These are phyloP conservation scores for Ectropis crepuscularia DNA, from an alignment of 2,888 invertebrate species.

Conservation along the genomic window DNA sequence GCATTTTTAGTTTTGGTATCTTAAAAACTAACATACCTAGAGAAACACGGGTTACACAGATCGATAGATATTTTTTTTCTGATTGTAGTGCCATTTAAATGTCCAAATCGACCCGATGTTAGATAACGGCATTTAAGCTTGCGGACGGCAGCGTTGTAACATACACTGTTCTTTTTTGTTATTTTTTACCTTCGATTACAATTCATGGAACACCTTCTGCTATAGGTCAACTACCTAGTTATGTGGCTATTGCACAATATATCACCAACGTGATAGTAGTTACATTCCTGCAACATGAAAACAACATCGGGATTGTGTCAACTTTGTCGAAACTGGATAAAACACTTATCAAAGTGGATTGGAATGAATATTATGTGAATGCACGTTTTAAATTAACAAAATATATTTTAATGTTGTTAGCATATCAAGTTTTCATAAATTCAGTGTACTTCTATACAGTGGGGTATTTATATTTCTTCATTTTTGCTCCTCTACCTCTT, in stretches of 20 bases:
- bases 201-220: too few relatives aligned
- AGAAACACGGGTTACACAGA: too few relatives aligned
- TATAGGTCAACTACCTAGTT: too few relatives aligned
- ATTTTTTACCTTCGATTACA: too few relatives aligned
- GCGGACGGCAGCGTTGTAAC: too few relatives aligned
- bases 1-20: too few relatives aligned
- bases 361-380: conserved; percentile 32
- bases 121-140: too few relatives aligned
- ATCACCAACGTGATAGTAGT: conserved; percentile 27
- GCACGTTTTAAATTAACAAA: conserved; percentile 39
- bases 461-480: neutral
- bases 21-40: too few relatives aligned
- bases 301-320: conserved; percentile 22
- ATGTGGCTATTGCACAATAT: conserved; percentile 36
- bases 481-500: conserved; percentile 38
- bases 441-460: neutral
- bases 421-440: neutral
- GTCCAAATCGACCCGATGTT: too few relatives aligned
- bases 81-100: too few relatives aligned
- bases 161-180: too few relatives aligned
- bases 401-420: conserved; percentile 29
- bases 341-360: conserved; percentile 17
- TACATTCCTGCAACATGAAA: conserved; percentile 23
- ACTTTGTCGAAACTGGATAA: conserved; percentile 25
- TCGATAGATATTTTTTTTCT: too few relatives aligned